A percentile compares a stretch with the other conserved stretches of the same genome.
Conservation (phyloP, 2,113 vertebrate species). For the Siniperca chuatsi region DNA sequence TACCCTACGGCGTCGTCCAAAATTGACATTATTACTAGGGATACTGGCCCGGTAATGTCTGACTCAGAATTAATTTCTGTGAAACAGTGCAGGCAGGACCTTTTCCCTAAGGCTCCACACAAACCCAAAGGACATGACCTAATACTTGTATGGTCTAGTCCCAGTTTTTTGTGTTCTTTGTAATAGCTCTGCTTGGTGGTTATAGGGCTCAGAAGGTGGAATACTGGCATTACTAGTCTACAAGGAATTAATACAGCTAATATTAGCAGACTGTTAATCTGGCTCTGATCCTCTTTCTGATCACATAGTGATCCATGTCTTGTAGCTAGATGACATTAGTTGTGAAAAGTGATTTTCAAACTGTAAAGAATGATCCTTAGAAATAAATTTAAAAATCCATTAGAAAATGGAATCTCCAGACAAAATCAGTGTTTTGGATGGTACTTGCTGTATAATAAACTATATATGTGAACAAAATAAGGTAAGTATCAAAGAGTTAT, state of each 20-base stretch:
- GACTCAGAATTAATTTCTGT: slow-evolving; percentile 35
- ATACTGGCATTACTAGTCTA: slow-evolving; percentile 1
- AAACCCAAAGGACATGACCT: slow-evolving; percentile 38
- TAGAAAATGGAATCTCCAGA: not conserved
- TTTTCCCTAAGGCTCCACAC: slow-evolving; percentile 18
- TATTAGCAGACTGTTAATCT: not conserved
- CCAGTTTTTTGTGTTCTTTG: slow-evolving; percentile 11
- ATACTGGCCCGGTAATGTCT: not conserved
- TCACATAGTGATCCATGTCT: not conserved
- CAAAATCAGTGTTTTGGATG: too few relatives aligned
- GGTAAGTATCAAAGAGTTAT: too few relatives aligned
- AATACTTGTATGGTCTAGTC: slow-evolving; percentile 11
- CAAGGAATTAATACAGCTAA: slow-evolving; percentile 6
- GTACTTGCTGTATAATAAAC: not conserved
- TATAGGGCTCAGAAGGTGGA: not conserved
- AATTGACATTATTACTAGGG: not conserved
- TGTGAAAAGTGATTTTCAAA: not conserved
- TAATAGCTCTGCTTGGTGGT: not conserved
- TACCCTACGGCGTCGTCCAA: not conserved
- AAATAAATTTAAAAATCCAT: not conserved
- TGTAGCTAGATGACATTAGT: not conserved
- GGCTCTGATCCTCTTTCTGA: not conserved
- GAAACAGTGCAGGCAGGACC: not conserved
- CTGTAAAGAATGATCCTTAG: not conserved
- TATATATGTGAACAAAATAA: not conserved